phyloP scores from a whole-genome alignment of 1,140 invertebrate genomes.

The Berghia stephanieae region DNA sequence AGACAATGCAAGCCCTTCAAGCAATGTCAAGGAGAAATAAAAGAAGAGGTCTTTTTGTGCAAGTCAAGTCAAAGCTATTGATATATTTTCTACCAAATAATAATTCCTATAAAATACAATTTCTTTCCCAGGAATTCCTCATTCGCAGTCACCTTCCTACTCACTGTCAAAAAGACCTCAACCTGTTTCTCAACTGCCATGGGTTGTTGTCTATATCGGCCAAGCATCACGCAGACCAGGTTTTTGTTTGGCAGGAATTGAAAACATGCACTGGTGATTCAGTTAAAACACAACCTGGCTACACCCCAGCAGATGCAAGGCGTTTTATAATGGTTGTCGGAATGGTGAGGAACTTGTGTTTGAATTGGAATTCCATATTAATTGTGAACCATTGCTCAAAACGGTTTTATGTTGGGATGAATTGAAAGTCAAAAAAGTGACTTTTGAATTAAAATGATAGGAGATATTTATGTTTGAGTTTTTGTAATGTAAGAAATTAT shows the following conservation, averaged over 20 bases:
- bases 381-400: not conserved
- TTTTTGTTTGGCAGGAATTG: slow-evolving; percentile 66
- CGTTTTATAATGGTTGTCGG: slow-evolving; percentile 66
- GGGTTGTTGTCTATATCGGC: slow-evolving; percentile 58
- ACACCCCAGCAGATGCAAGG: slow-evolving; percentile 50
- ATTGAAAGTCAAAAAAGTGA: no score
- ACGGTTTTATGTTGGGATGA: not conserved
- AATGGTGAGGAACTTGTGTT: slow-evolving; percentile 55
- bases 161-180: slow-evolving; percentile 57
- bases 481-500: no score
- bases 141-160: slow-evolving; percentile 61
- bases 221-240: slow-evolving; percentile 55
- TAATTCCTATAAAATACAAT: no score
- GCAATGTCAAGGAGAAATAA: no score
- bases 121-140: slow-evolving; percentile 59
- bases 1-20: no score
- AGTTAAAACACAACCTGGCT: not conserved
- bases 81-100: no score
- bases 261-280: slow-evolving; percentile 52
- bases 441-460: no score
- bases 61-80: no score
- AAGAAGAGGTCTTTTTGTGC: no score
- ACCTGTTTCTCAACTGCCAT: slow-evolving; percentile 61
- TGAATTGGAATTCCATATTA: not conserved
- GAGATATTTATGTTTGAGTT: no score